Base-by-base conservation (phyloP, 2,888 invertebrate species). In the Euproctis similis region DNA sequence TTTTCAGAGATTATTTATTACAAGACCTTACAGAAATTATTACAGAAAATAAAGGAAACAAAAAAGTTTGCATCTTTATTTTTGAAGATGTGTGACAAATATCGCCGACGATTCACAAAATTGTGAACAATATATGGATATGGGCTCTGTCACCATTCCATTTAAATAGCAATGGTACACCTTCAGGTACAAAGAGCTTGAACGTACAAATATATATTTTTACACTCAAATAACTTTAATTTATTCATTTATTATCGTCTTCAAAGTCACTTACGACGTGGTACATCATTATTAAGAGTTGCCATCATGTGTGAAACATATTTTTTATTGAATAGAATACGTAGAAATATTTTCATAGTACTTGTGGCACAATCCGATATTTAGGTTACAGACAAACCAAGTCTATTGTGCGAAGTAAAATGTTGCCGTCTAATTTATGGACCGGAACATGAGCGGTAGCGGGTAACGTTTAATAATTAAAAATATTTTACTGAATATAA, bases 351-450 rank as follows among this genome's bases (percentile, higher is more conserved):
- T 71, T 64, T 61, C 62, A 59, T 57, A 59, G 60, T 58, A 53
- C 57, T 59, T 59, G 59, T 61, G 53, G 60, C 60, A 69, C 72
- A 75, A 76, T 71, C 59, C 66, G 70, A 80, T 78, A 78, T 80
- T 80, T 80, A 78, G 80, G 78, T 78, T 76, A 76, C 72, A 65
- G 58, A 64, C 72, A 74, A 78, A 78, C 75, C 60, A 58, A 69
- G 69, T 70, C 73, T 73, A 78, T 77, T 80, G 75, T 77, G 70
- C 70, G 68, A 76, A 77, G 75, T 75, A 69, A 76, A 80, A 75
- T 64, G 75, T 75, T 68, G 64, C 65, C 60, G 57, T 56, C 65
- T 67, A 53, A 32, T 39, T 53, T 49, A 9, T 59, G 66, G 64
- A 25, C n/a, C 39, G 58, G 63, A 53, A 35, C 14, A 57, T 9